phyloP scores from a whole-genome alignment of 2,797 vertebrate species.

The Bovichtus diacanthus region DNA sequence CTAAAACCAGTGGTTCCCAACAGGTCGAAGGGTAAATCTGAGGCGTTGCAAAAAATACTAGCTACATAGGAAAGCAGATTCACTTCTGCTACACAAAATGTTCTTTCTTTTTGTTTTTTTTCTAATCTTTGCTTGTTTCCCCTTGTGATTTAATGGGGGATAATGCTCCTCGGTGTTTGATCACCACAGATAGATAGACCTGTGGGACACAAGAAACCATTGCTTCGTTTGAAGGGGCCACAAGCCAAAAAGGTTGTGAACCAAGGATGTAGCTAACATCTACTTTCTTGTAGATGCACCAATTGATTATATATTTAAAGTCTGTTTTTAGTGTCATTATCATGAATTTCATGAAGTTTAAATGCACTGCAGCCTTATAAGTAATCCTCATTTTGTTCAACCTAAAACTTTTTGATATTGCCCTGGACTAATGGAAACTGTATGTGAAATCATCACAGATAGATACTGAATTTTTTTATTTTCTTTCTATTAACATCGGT shows the following conservation, averaged over 20 bases:
- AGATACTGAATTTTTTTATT: too few relatives aligned
- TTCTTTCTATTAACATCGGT: neutral
- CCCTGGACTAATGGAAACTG: neutral
- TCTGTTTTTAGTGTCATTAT: neutral
- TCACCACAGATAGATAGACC: neutral
- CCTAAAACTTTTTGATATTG: neutral
- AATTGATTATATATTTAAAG: neutral
- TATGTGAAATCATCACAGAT: neutral
- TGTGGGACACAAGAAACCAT: neutral
- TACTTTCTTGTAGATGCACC: neutral
- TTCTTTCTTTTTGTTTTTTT: neutral
- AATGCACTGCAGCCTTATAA: neutral
- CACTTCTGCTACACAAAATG: neutral
- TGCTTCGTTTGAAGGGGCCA: conserved; percentile 10
- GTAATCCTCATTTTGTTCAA: neutral
- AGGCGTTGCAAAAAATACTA: neutral
- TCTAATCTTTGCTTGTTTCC: neutral
- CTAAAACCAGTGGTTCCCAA: neutral
- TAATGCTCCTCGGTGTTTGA: neutral
- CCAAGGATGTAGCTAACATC: conserved; percentile 32
- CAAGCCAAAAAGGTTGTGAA: neutral
- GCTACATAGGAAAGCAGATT: neutral
- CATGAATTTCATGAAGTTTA: neutral
- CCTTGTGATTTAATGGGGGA: neutral
- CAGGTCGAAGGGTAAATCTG: neutral